Percentiles rank a stretch among this genome's conserved stretches.
Conservation (phyloP, 64 coral and sea anemone species). For the Stylophora pistillata region DNA sequence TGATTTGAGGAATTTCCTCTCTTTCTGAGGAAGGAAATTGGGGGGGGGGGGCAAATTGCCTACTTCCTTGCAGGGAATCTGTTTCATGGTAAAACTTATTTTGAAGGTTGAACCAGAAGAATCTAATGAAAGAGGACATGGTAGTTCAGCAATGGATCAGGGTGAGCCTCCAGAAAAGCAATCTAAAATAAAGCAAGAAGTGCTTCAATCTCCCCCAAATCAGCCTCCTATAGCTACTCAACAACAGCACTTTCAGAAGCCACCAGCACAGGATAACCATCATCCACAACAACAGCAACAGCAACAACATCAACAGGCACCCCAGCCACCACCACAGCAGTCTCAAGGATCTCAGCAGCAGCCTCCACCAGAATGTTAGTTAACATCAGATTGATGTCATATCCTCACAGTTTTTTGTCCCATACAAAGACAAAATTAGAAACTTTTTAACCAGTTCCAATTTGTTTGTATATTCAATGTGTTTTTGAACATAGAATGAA, state of each 20-base stretch:
- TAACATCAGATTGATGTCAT: neutral
- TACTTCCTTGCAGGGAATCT: neutral
- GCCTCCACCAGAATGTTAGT: slow-evolving; percentile 34
- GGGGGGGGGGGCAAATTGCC: neutral
- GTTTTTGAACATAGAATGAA: no score
- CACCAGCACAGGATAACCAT: slow-evolving; percentile 4
- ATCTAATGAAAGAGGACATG: slow-evolving; percentile 43
- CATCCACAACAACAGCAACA: slow-evolving; percentile 1
- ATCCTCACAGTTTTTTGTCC: neutral
- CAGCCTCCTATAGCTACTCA: neutral
- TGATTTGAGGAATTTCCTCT: no score
- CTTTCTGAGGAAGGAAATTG: neutral
- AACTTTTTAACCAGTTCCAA: no score
- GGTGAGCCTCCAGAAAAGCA: slow-evolving; percentile 63
- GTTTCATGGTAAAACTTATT: neutral
- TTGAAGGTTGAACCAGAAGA: slow-evolving; percentile 88
- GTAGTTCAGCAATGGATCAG: slow-evolving; percentile 76
- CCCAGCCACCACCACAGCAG: neutral
- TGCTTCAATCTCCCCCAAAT: neutral
- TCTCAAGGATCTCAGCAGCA: slow-evolving; percentile 33
- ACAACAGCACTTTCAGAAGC: slow-evolving; percentile 3
- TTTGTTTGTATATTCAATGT: no score
- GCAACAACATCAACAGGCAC: neutral
- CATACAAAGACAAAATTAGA: no score
- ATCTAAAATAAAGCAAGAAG: slow-evolving; percentile 59